A percentile compares a stretch with the other conserved stretches of the same genome.
phyloP scores from a whole-genome alignment of 2,797 vertebrate genomes.

The Argentina silus region DNA sequence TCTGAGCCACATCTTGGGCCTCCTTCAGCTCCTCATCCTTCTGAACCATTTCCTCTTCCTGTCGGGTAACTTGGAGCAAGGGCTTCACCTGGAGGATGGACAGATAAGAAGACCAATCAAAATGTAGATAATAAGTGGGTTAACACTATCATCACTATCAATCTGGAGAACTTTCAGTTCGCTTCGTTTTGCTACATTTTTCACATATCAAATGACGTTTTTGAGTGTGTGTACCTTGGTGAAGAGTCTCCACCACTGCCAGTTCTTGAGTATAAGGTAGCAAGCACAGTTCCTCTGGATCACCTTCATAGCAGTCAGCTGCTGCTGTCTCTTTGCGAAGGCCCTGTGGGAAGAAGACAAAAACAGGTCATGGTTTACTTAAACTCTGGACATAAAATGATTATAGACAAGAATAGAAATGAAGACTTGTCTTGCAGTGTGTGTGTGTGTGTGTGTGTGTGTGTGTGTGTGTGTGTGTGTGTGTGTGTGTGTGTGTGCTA shows the following conservation, averaged over 20 bases:
- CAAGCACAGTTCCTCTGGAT: slow-evolving; percentile 97
- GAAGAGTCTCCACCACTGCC: slow-evolving; percentile 99
- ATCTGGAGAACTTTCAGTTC: too few relatives aligned
- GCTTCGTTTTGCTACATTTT: too few relatives aligned
- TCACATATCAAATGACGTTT: neutral
- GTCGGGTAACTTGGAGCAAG: slow-evolving; percentile 94
- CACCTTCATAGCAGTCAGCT: slow-evolving; percentile 94
- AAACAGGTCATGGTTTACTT: neutral
- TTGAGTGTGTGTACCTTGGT: slow-evolving; percentile 82
- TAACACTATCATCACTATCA: too few relatives aligned
- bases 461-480: slow-evolving; percentile 78
- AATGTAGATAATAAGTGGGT: neutral
- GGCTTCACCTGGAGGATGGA: slow-evolving; percentile 88
- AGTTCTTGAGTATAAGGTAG: slow-evolving; percentile 95
- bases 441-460: neutral
- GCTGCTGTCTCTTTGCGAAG: slow-evolving; percentile 93
- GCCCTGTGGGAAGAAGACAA: slow-evolving; percentile 73
- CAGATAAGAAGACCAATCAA: neutral
- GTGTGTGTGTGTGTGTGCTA: neutral
- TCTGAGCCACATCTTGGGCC: slow-evolving; percentile 83
- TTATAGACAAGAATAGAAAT: neutral
- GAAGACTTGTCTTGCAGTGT: neutral
- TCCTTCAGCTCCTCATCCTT: slow-evolving; percentile 92
- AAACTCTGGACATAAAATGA: neutral
- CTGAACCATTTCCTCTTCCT: slow-evolving; percentile 95